These are phyloP conservation scores for Saccostrea cuccullata DNA, from an alignment of 1,140 invertebrate genomes.

Conservation along the genomic window DNA sequence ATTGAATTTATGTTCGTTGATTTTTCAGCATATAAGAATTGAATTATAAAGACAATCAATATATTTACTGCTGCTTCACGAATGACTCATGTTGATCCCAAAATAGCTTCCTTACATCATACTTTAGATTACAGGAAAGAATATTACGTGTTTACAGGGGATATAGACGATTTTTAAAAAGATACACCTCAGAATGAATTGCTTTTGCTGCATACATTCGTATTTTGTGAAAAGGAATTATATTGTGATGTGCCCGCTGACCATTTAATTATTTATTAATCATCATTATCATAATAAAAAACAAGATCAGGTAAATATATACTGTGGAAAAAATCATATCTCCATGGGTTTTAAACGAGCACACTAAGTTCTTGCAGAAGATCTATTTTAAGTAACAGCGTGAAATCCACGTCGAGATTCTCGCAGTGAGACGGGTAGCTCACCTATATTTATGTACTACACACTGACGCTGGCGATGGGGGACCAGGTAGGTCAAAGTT, in stretches of 20 bases:
- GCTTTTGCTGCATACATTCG: not conserved
- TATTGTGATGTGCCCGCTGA: not conserved
- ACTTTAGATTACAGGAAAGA: not conserved
- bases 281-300: not conserved
- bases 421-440: not conserved
- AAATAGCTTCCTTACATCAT: conserved; percentile 25
- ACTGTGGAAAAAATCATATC: no score
- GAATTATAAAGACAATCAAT: not conserved
- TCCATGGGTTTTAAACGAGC: not conserved
- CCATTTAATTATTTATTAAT: not conserved
- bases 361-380: not conserved
- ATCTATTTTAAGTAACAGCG: conserved; percentile 24
- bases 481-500: no score
- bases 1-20: no score
- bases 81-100: not conserved
- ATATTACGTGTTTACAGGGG: no score
- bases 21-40: no score
- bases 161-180: not conserved
- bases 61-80: not conserved
- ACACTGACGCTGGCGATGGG: not conserved
- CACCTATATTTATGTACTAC: not conserved
- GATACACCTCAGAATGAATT: not conserved
- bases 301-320: not conserved
- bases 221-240: not conserved
- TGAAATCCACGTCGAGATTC: not conserved